These are phyloP conservation scores for Climacteris rufus DNA, from an alignment of 2,113 vertebrate species.

Conservation along the genomic window DNA sequence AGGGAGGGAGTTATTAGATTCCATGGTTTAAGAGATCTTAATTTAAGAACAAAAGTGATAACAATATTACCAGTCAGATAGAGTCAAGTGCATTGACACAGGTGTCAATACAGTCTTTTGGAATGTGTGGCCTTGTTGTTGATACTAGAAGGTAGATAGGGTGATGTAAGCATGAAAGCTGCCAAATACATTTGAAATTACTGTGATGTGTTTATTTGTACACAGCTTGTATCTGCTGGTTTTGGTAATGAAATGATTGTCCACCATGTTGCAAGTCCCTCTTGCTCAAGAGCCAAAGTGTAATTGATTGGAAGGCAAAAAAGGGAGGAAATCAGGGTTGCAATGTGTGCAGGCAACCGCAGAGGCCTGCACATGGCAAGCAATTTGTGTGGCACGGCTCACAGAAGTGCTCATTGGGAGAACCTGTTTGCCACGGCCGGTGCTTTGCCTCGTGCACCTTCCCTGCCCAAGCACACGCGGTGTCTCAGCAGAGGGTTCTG, in stretches of 20 bases:
- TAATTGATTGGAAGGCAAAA: background rate
- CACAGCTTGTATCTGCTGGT: background rate
- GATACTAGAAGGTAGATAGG: background rate
- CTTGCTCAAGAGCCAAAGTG: background rate
- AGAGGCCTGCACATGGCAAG: background rate
- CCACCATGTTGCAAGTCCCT: background rate
- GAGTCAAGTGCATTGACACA: background rate
- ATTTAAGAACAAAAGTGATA: background rate
- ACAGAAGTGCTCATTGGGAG: background rate
- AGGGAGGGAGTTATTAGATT: background rate
- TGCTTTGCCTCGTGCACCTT: background rate
- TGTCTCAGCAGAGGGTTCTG: background rate
- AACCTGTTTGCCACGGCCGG: background rate
- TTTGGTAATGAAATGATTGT: background rate
- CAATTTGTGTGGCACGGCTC: background rate
- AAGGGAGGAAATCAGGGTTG: background rate
- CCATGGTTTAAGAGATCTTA: background rate
- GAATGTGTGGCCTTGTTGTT: background rate
- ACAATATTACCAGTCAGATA: background rate
- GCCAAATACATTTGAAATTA: background rate
- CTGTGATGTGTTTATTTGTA: background rate
- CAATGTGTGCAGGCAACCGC: fast-evolving
- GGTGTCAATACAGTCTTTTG: background rate
- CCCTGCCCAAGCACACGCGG: fast-evolving
- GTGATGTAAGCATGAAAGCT: background rate